Evolutionary conservation across 92 coral and sea anemone species (phyloP).

Genomic region (Porites lobata): DNA sequence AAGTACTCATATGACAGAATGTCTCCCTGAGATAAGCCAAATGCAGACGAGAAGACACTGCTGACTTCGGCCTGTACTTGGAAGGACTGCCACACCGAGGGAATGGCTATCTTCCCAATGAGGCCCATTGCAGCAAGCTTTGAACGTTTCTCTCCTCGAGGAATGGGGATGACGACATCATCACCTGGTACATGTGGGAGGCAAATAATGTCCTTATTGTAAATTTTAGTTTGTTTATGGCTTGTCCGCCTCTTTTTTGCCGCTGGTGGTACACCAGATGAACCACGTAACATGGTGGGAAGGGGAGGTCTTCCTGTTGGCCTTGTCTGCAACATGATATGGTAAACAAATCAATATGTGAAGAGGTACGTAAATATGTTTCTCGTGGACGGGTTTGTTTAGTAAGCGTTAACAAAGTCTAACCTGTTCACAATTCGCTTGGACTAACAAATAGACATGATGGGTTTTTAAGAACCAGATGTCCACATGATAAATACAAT

Average conservation of each 20-base stretch:
- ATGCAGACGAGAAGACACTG: constrained; percentile 59
- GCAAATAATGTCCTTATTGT: constrained; percentile 58
- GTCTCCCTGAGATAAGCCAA: constrained; percentile 50
- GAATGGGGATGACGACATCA: constrained; percentile 41
- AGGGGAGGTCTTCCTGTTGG: constrained; percentile 31
- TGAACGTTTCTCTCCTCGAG: constrained; percentile 48
- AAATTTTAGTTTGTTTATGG: constrained; percentile 33
- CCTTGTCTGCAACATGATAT: constrained; percentile 18
- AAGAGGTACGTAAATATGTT: constrained; percentile 22
- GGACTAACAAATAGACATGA: neutral
- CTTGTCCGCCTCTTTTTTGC: neutral
- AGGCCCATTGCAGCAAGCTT: constrained; percentile 59
- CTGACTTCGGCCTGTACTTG: constrained; percentile 56
- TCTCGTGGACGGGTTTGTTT: constrained; percentile 3
- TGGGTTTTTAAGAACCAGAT: constrained; percentile 17
- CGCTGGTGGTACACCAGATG: constrained; percentile 4
- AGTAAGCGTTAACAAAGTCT: constrained; percentile 14
- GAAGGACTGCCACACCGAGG: constrained; percentile 43
- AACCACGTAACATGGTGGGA: constrained; percentile 21
- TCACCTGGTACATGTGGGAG: constrained; percentile 44
- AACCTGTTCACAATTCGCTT: constrained; percentile 9
- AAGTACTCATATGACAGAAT: constrained; percentile 54
- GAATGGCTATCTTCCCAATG: constrained; percentile 56
- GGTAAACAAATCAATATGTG: constrained; percentile 10
- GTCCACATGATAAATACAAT: constrained; percentile 1